Evolutionary conservation across 2,113 vertebrate genomes (phyloP), one percentile per base, ranked within the genome.

Genomic region (Himantopus leucocephalus): DNA sequence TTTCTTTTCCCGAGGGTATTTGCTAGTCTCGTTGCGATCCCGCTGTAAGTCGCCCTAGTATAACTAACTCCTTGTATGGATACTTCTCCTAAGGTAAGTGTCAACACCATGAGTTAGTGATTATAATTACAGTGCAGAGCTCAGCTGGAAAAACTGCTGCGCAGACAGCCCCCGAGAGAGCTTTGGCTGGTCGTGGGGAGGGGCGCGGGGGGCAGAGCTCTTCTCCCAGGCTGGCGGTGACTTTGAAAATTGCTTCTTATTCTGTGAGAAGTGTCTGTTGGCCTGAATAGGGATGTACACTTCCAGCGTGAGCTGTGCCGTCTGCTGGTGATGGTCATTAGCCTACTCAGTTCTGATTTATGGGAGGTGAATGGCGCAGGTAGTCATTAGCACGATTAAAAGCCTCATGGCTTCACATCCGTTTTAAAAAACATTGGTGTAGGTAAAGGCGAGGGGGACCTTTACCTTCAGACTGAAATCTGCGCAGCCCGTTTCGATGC

Each of bases 41-140:
- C 1, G 5, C 67, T 93, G 27, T 79, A 91, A 76, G 78, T 82
- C 10, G 14, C 62, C 34, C 39, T 82, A 60, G 74, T 55, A 17
- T 85, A 95, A 53, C 85, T 95, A 95, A 87, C 88, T 96, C 87
- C 87, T 92, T 96, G 92, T 96, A 95, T 94, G 94, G 96, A 26
- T 90, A 76, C 90, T 92, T 85, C 37, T 94, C 16, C 47, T 39
- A 95, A 96, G 94, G 96, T 96, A 93, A 90, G 92, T 85, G 67
- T 92, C 93, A 88, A 67, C 71, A 80, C 82, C 66, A 29, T 5
- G 85, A 78, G 91, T 95, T 96, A 66, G 71, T 77, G 85, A 90
- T 93, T 66, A 26, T 58, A 89, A 59, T 73, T 78, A 43, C 5
- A 19, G 62, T 53, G 75, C 59, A 59, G 79, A 77, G 55, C 82